Evolutionary conservation across 2,888 invertebrate species (phyloP), one percentile per base, ranked within the genome.

Genomic region (Sinopyrophorus schimmeli): DNA sequence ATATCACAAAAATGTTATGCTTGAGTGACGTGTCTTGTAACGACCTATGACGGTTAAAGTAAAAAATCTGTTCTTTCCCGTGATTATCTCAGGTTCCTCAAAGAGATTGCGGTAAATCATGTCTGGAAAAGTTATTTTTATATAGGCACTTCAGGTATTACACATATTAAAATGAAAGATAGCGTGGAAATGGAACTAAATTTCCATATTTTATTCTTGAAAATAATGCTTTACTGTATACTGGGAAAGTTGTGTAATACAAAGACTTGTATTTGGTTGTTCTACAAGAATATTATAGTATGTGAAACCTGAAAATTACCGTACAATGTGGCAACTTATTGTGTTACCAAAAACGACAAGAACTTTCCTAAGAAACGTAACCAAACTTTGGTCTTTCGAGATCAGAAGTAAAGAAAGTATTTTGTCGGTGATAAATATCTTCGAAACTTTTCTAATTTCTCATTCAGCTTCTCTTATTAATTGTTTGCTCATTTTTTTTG

Each of bases 121-220:
- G 34, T 14, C 27, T 27, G 14, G 43, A 20, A 23, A 21, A 24
- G 32, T 20, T 24, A 35, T 43, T 43, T 32, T 43, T 34, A 43
- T 27, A 34, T 10, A 34, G 10, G 27, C 11, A 20, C n/a, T n/a
- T n/a, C 18, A 24, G 34, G 34, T 43, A 34, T 43, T 32, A 43
- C n/a, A n/a, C n/a, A n/a, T 35, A 35, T 34, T 27, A 35, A 34
- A 34, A 34, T 34, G 26, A 43, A 39, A 21, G 27, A 43, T 43
- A 14, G 43, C 43, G 43, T 43, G 43, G 43, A 43, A 43, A 35
- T 43, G 43, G 34, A 43, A 28, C 39, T 24, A 39, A 20, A 28
- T 28, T 12, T 39, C 34, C 34, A 27, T 21, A 27, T 31, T 41
- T 41, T 41, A 28, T 31, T 41, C 6, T 24, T 9, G 31, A 30